A percentile compares a stretch with the other conserved stretches of the same genome.
Evolutionary conservation across 2,113 vertebrate species (phyloP).

Genomic region (Nycticryphes semicollaris): DNA sequence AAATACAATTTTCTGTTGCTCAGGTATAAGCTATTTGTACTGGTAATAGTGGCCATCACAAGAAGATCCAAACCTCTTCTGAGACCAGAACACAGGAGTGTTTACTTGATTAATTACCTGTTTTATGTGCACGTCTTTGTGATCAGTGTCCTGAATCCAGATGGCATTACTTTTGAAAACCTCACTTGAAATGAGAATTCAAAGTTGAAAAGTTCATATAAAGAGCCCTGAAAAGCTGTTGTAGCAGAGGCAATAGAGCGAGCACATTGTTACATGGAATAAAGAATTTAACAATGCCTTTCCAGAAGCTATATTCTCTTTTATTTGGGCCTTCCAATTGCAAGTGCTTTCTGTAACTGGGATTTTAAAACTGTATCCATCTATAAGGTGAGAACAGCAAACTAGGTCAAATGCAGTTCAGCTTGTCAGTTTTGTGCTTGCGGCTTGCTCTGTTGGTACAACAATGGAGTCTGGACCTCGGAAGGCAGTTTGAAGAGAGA

Average conservation of each 20-base stretch:
- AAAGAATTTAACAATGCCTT: background rate
- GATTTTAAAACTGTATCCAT: background rate
- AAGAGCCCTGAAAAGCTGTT: background rate
- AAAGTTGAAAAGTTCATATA: background rate
- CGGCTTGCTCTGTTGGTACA: background rate
- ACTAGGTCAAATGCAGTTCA: background rate
- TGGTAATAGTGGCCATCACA: background rate
- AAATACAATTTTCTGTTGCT: background rate
- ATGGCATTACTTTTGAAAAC: background rate
- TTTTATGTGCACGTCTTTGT: background rate
- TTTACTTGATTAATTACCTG: conserved; percentile 4
- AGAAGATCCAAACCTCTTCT: background rate
- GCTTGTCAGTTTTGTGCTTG: background rate
- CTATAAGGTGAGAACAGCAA: background rate
- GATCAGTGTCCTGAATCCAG: background rate
- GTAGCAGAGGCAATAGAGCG: background rate
- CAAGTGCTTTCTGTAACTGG: background rate
- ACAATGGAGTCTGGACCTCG: background rate
- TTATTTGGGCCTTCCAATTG: background rate
- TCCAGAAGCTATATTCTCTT: background rate
- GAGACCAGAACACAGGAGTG: background rate
- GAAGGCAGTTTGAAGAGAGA: background rate
- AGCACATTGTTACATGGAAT: background rate
- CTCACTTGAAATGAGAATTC: background rate
- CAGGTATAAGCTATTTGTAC: background rate